These are phyloP conservation scores for Mylabris phalerata DNA, from an alignment of 1,140 invertebrate genomes.

Conservation along the genomic window DNA sequence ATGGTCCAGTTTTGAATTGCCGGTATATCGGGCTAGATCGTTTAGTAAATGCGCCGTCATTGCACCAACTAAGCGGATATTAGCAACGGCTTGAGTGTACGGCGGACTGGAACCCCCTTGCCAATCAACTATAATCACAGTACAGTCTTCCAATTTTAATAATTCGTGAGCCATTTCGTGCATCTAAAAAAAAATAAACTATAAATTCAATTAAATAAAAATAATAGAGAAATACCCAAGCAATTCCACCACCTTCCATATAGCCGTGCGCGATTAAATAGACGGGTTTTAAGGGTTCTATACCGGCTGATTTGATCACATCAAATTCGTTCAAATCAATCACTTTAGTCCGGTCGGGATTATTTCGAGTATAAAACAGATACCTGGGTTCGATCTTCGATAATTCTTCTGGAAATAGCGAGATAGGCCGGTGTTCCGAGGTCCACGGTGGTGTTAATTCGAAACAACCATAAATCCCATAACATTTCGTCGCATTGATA, in stretches of 20 bases:
- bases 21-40: slow-evolving; percentile 43
- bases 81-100: slow-evolving; percentile 84
- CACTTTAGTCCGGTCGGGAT: slow-evolving; percentile 48
- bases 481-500: slow-evolving; percentile 53
- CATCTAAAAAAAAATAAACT: slow-evolving; percentile 43
- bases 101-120: slow-evolving; percentile 74
- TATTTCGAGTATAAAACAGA: slow-evolving; percentile 48
- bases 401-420: slow-evolving; percentile 61
- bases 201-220: neutral
- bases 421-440: slow-evolving; percentile 66
- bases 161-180: slow-evolving; percentile 54
- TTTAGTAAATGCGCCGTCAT: slow-evolving; percentile 68
- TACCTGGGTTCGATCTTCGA: slow-evolving; percentile 47
- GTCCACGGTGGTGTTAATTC: slow-evolving; percentile 74
- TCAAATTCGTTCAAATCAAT: slow-evolving; percentile 58
- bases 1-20: slow-evolving; percentile 47
- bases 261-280: slow-evolving; percentile 81
- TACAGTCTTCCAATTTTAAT: slow-evolving; percentile 58
- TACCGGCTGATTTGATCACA: slow-evolving; percentile 50
- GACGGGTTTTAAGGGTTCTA: slow-evolving; percentile 55
- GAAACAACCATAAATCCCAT: slow-evolving; percentile 75
- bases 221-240: slow-evolving; percentile 55
- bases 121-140: slow-evolving; percentile 81
- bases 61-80: slow-evolving; percentile 77
- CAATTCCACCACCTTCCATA: slow-evolving; percentile 69